Base-by-base conservation (phyloP, 2,888 invertebrate genomes). In the Ligdia adustata region DNA sequence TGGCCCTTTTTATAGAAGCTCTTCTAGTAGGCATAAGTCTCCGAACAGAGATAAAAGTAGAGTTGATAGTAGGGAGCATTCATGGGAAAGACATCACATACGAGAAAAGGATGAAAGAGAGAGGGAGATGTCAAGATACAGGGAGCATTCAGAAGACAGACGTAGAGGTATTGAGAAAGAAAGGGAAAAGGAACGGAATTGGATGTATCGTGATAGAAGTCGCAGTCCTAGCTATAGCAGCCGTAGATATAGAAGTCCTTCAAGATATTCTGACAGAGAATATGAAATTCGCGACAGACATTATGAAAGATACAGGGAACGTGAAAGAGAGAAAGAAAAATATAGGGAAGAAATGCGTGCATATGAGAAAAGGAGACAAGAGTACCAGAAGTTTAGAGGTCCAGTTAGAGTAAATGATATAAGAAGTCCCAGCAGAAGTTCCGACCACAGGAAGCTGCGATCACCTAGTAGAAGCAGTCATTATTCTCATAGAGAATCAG, bases 321-420 rank as follows among this genome's bases (percentile, higher is more conserved):
- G n/a, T 7, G 2, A 11, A 14, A 37, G 27, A 37, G 55, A 48
- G 57, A 60, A 20, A 57, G 59, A 39, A 11, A 37, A 14, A 24
- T 43, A 31, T 37, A 37, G 22, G 39, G 50, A 37, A 38, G 32
- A 42, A 32, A 32, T 22, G 29, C 37, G 60, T 39, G 73, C 79
- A 32, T 68, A 74, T 71, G 82, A 82, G 18, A 48, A 66, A 22
- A 77, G 67, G 39, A 75, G 68, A 56, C 53, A 69, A 62, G 75
- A 78, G 43, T 62, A 74, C 66, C 75, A 79, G 26, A 65, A 64
- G 32, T 55, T 60, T 26, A 64, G 60, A n/a, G 77, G 79, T 52
- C 65, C 72, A 14, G 57, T 66, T 9, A 55, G 54, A 9, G 49
- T 65, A 20, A 70, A 72, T 40, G 75, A 76, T 15, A 43, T 62